Evolutionary conservation across 2,888 invertebrate genomes (phyloP), one percentile per base, ranked within the genome.

Genomic region (Galerucella calmariensis): DNA sequence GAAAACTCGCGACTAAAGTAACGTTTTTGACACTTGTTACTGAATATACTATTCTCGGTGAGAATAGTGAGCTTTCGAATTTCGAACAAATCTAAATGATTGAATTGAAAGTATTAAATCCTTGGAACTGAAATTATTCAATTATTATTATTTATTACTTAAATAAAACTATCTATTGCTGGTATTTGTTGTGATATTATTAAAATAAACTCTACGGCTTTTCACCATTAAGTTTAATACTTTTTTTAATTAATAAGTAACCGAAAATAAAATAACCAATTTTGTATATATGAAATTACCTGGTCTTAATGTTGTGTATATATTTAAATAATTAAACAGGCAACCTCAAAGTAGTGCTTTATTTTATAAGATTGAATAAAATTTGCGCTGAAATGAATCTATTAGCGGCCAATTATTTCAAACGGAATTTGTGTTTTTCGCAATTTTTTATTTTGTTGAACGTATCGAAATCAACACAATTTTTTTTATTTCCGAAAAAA

Each of bases 301-400:
- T 75, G 75, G 73, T 78, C 73, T 78, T 73, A 76, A 75, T 76
- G 75, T 76, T 76, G 76, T 78, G 76, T 78, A 78, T 72, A 78
- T 78, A 78, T 76, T 78, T 73, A 72, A 76, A 74, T 75, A 72
- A 74, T 73, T 72, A 72, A 75, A 76, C 70, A 69, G 16, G 10
- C 71, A 74, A 74, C 74, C 76, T 76, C 72, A 76, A 73, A 71
- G 67, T 75, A 75, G 76, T 78, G 78, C 76, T 76, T 78, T 76
- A 78, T 76, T 78, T 78, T 75, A 46, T 78, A 73, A 76, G 76
- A 73, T 63, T 68, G 61, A 76, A 74, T 65, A 68, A 75, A 71
- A 72, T 56, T 70, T 72, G 56, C 72, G 35, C 69, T 71, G 62
- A 73, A 73, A 67, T 69, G 72, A 75, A 75, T 71, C 73, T 75